Base-by-base conservation (phyloP, 2,113 vertebrate genomes). In the Rostratula benghalensis region DNA sequence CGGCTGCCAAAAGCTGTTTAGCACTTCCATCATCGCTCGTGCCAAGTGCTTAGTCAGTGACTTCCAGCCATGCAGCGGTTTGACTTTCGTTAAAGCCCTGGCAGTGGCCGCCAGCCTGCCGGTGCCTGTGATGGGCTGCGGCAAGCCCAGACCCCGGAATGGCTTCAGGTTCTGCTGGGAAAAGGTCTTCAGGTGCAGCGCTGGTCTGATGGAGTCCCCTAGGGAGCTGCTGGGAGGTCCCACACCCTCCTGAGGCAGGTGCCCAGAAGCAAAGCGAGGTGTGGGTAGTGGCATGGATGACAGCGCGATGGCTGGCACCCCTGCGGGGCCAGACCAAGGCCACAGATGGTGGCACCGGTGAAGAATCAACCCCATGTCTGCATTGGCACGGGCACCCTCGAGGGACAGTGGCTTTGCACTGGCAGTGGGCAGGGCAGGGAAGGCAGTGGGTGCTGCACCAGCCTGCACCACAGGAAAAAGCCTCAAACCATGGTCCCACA, bases 11-110 rank as follows among this genome's bases (percentile, higher is more conserved):
- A 95, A 90, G 87, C 90, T 91, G 60, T 96, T 95, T 93, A 96
- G 96, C 90, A 39, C 92, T 95, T 84, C 95, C 85, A 95, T 87
- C 95, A 30, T 3, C 3, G 30, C 84, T 45, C 4, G 30, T 94
- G 96, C 96, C 96, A 97, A 97, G 87, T 97, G 96, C 95, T 97
- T 96, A 91, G 95, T 97, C 96, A 97, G 95, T 67, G 94, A 91
- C 94, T 96, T 87, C 73, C 90, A 96, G 90, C 93, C 81, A 28
- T 14, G 91, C 95, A 89, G 93, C 11, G 91, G 80, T 96, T 93
- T 89, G 91, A 96, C 95, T 95, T 93, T 83, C 37, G 8, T 94
- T 84, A 93, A 83, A 96, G 84, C 93, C 76, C 92, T 93, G 93
- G 60, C 75, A 91, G 87, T 8, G 41, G 83, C 77, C 54, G 0